Evolutionary conservation across 2,888 invertebrate species (phyloP).

Genomic region (Leptura quadrifasciata): DNA sequence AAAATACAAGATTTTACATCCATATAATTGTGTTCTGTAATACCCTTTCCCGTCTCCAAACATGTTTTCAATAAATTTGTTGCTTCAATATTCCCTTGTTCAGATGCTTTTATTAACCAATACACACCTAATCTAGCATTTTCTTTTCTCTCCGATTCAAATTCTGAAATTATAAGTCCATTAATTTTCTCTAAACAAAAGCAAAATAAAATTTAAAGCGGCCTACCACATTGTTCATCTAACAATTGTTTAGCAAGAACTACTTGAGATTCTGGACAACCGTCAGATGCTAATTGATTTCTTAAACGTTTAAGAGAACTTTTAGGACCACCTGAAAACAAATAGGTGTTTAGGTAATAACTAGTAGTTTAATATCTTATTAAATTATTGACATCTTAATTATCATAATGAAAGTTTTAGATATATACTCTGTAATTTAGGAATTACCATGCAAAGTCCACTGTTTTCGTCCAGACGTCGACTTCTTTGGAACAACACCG

Average conservation of each 20-base stretch:
- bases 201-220: background rate
- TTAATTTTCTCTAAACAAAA: background rate
- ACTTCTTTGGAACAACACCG: constrained; percentile 77
- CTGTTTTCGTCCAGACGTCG: constrained; percentile 82
- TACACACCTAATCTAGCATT: constrained; percentile 89
- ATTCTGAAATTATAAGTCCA: constrained; percentile 56
- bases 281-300: constrained; percentile 89
- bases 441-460: constrained; percentile 84
- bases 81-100: constrained; percentile 93
- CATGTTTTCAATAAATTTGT: constrained; percentile 86
- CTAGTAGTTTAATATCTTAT: background rate
- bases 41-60: constrained; percentile 83
- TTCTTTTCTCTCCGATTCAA: constrained; percentile 82
- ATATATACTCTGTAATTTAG: background rate
- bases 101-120: constrained; percentile 95
- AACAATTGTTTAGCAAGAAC: constrained; percentile 89
- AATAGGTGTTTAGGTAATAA: background rate
- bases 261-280: constrained; percentile 92
- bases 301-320: constrained; percentile 80
- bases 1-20: constrained; percentile 87
- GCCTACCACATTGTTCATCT: constrained; percentile 85
- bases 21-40: constrained; percentile 83
- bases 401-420: constrained; percentile 27
- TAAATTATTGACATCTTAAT: background rate
- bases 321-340: constrained; percentile 79